A percentile compares a stretch with the other conserved stretches of the same genome.
phyloP scores from a whole-genome alignment of 1,140 invertebrate genomes.

The Aporrectodea caliginosa region DNA sequence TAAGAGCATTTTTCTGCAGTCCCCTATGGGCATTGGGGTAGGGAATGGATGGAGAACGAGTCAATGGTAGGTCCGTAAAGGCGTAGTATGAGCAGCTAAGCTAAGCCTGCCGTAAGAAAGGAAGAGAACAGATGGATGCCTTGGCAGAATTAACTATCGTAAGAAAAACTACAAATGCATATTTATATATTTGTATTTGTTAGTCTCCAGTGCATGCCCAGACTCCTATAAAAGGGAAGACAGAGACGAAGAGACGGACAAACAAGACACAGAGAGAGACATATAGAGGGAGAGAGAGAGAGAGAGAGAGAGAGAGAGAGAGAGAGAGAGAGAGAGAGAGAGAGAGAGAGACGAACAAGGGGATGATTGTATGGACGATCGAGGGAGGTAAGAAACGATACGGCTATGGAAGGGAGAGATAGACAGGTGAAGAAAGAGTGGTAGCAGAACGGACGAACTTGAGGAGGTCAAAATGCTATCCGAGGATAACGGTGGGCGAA shows the following conservation, averaged over 20 bases:
- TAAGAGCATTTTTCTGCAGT: no score
- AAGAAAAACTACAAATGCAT: background rate
- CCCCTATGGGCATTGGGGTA: no score
- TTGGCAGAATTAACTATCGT: background rate
- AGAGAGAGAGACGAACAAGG: background rate
- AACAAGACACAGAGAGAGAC: background rate
- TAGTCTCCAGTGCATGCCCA: no score
- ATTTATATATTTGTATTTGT: no score
- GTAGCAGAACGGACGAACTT: background rate
- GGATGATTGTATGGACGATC: background rate
- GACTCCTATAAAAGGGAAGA: background rate
- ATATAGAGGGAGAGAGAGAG: background rate
- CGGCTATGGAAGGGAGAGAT: background rate
- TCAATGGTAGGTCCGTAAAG: background rate
- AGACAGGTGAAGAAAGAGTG: background rate
- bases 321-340: background rate
- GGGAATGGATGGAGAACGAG: background rate
- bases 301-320: background rate
- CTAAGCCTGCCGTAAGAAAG: background rate
- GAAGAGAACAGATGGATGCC: background rate
- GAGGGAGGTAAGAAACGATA: background rate
- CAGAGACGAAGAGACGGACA: background rate
- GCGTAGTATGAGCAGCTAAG: background rate
- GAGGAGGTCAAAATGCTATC: background rate
- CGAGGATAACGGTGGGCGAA: background rate